Base-by-base conservation (phyloP, 2,113 vertebrate genomes). In the Lasiurus cinereus region DNA sequence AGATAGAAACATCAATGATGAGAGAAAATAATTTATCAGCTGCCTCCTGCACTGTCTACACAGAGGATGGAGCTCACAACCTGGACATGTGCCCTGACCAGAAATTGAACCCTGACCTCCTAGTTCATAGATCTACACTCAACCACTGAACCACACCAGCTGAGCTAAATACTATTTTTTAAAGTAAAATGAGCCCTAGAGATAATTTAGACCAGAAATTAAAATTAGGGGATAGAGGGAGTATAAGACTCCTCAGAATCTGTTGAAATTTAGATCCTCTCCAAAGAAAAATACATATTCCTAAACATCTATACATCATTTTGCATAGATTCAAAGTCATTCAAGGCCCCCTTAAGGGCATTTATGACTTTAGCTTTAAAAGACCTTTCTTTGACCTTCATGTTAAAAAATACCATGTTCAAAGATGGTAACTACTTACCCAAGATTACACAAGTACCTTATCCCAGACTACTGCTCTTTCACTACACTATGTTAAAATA, bases 121-220 rank as follows among this genome's bases (percentile, higher is more conserved):
- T 59, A 19, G 56, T 24, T 59, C 56, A 27, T 24, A 59, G 22
- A 9, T 59, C 56, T 59, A 59, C 3, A 24, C 56, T 59, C 22
- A 59, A 59, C 22, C 56, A 59, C 9, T 24, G 22, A 59, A 22
- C 56, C 56, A 59, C 0, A 1, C 56, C 56, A 59, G 56, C 9
- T 59, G 56, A 22, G 56, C 56, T 59, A 77, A 88, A 89, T 56
- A 84, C 31, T 43, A 39, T 70, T 93, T 91, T 93, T 95, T 2
- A 87, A 89, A 80, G 54, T 66, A 90, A 95, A 87, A 83, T 91
- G 93, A 94, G 78, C 14, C 48, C 12, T 69, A 69, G 62, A 72
- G 14, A 69, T 67, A 70, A 93, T 72, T 95, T 86, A 69, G 36
- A 76, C 16, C 70, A 83, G 36, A 93, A 96, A 86, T 70, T 87